Evolutionary conservation across 2,888 invertebrate species (phyloP), one percentile per base, ranked within the genome.

Genomic region (Thelaira solivaga): DNA sequence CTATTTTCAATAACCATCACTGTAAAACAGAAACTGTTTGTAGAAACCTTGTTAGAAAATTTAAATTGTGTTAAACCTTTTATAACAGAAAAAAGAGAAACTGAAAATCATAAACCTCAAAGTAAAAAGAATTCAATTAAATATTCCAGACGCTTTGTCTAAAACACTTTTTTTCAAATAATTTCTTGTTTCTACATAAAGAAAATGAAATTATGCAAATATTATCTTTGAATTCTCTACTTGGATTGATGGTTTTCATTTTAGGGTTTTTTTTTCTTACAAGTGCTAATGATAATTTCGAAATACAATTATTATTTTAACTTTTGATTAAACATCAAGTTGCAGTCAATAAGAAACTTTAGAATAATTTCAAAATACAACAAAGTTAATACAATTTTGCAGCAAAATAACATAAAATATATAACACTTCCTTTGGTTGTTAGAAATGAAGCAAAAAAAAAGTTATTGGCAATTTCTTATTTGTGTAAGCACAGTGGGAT

Each of bases 171-270:
- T 34, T 16, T 39, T 7, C 41, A 4, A 6, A 31, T 22, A 10
- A 29, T 51, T 49, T 29, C n/a, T n/a, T 29, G 2, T 26, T 53
- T 65, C 5, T 41, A 6, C 31, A 3, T 22, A 31, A 49, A 34
- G n/a, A 65, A 65, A 73, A 64, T 43, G 6, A 65, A 53, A 47
- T 55, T 71, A 57, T 71, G 53, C 36, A 71, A 76, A 76, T 61
- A 76, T 61, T 71, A 47, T 53, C 36, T 61, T 71, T 65, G 24
- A 24, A 76, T 65, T 61, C 39, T 53, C 18, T 45, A 36, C 16
- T 34, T 29, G 5, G 6, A 20, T 43, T 22, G 51, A 57, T 49
- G 47, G 16, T 22, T 65, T 64, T 45, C 13, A 45, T 18, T 76
- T 39, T 29, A 53, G 49, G 36, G n/a, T 22, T 55, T 6, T 51